phyloP scores from a whole-genome alignment of 2,113 vertebrate genomes.

The Cacatua alba region DNA sequence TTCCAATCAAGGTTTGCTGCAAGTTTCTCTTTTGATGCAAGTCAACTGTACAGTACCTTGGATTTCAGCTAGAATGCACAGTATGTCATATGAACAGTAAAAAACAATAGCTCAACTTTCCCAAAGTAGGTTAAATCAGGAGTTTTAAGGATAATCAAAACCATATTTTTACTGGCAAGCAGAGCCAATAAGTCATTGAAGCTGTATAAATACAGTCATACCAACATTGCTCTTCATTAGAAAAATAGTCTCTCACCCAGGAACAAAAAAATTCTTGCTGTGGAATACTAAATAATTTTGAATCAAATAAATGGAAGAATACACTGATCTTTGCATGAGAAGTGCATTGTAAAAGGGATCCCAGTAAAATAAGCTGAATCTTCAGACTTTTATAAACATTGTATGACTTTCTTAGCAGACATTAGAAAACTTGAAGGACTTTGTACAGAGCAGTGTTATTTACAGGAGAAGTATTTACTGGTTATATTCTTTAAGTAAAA shows the following conservation, averaged over 20 bases:
- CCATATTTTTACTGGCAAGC: conserved; percentile 66
- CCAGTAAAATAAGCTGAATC: background rate
- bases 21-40: conserved; percentile 40
- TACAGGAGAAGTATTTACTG: background rate
- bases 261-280: background rate
- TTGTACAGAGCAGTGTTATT: background rate
- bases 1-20: conserved; percentile 26
- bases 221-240: conserved; percentile 41
- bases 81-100: conserved; percentile 43
- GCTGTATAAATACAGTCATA: conserved; percentile 43
- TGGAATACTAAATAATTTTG: background rate
- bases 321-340: background rate
- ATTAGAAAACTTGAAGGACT: background rate
- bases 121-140: conserved; percentile 58
- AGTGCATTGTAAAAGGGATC: background rate
- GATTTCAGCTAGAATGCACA: conserved; percentile 31
- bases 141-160: conserved; percentile 74
- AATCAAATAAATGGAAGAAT: background rate
- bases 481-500: background rate
- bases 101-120: conserved; percentile 60
- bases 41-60: background rate
- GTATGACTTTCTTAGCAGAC: background rate
- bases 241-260: conserved; percentile 26
- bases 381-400: background rate
- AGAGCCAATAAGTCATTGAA: conserved; percentile 64